Conservation (phyloP, 2,888 invertebrate genomes). For the Nephrotoma flavescens region DNA sequence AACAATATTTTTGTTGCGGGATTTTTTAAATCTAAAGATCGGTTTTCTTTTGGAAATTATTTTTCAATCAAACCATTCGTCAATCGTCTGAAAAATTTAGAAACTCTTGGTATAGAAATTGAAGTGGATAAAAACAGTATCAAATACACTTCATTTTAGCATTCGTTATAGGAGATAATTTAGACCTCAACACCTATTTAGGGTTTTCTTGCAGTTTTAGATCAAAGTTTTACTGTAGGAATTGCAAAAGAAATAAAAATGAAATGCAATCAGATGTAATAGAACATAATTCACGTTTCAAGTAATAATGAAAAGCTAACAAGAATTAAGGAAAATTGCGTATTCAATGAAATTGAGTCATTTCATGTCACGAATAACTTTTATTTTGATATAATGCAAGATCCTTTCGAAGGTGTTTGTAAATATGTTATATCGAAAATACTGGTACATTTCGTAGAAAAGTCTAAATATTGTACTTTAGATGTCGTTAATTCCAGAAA, state of each 20-base stretch:
- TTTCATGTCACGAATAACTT: too few relatives aligned
- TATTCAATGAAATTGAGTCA: too few relatives aligned
- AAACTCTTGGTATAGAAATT: background rate
- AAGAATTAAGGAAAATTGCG: background rate
- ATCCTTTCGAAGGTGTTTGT: too few relatives aligned
- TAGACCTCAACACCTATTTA: background rate
- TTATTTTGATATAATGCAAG: too few relatives aligned
- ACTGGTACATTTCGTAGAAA: too few relatives aligned
- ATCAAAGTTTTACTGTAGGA: background rate
- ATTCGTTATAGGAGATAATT: constrained; percentile 8
- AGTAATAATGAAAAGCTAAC: background rate
- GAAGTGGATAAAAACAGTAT: background rate
- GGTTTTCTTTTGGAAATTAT: too few relatives aligned
- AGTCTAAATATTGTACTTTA: background rate
- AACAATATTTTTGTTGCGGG: too few relatives aligned
- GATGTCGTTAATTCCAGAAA: background rate
- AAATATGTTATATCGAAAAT: too few relatives aligned
- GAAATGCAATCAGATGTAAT: background rate
- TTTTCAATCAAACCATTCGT: background rate
- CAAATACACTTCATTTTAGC: constrained; percentile 5
- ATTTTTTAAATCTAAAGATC: too few relatives aligned
- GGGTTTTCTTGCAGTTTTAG: constrained; percentile 2
- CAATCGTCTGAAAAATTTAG: background rate
- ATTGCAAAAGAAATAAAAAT: background rate
- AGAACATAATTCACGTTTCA: background rate